Percentiles rank a stretch among this genome's conserved stretches.
These are phyloP conservation scores for Mugil cephalus DNA, from an alignment of 2,113 vertebrate species.

Conservation along the genomic window DNA sequence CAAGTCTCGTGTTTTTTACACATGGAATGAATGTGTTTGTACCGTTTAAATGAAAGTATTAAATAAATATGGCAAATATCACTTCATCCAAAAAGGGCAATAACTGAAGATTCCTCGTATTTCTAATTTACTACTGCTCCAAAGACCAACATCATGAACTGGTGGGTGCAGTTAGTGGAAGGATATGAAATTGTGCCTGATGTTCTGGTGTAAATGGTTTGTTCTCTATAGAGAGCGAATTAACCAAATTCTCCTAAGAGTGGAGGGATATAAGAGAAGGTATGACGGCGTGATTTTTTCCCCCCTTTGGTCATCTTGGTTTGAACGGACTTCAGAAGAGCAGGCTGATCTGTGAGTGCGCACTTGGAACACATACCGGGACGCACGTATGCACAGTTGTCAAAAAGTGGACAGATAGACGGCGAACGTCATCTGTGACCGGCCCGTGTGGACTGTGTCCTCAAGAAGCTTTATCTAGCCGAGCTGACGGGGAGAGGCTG, in stretches of 20 bases:
- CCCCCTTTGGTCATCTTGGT: slow-evolving; percentile 9
- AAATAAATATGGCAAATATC: neutral
- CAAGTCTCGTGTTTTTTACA: too few relatives aligned
- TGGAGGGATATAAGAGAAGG: too few relatives aligned
- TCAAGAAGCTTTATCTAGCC: slow-evolving; percentile 36
- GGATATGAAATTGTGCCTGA: neutral
- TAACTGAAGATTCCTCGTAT: neutral
- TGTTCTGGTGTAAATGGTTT: neutral
- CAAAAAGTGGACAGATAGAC: slow-evolving; percentile 36
- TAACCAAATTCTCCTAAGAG: too few relatives aligned
- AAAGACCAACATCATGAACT: neutral
- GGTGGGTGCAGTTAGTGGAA: too few relatives aligned
- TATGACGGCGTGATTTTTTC: neutral
- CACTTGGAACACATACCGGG: neutral
- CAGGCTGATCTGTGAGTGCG: neutral
- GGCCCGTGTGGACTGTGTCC: slow-evolving; percentile 51
- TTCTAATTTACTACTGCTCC: neutral
- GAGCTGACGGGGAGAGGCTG: slow-evolving; percentile 34
- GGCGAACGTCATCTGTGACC: slow-evolving; percentile 26
- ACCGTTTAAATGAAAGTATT: too few relatives aligned
- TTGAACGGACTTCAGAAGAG: slow-evolving; percentile 13
- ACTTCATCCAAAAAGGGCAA: neutral
- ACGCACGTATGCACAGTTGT: neutral
- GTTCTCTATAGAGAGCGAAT: too few relatives aligned
- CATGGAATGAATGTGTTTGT: too few relatives aligned